phyloP scores from a whole-genome alignment of 2,113 vertebrate species.

The Cynoglossus semilaevis region DNA sequence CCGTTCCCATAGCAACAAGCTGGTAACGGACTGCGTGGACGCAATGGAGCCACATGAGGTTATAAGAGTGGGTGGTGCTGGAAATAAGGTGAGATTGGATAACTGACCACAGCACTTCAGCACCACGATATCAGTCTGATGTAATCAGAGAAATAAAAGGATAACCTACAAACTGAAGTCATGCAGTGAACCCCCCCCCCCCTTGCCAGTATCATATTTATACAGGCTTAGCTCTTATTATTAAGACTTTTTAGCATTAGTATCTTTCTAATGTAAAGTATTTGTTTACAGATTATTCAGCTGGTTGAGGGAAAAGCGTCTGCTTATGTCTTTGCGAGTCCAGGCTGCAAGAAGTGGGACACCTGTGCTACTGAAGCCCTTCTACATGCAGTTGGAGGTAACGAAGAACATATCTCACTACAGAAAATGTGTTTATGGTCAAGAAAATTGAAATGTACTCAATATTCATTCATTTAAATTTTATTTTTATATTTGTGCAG shows the following conservation, averaged over 20 bases:
- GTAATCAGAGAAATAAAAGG: too few relatives aligned
- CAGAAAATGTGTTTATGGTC: background rate
- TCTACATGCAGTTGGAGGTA: conserved; percentile 91
- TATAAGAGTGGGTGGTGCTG: conserved; percentile 91
- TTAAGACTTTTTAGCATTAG: too few relatives aligned
- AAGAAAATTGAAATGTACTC: background rate
- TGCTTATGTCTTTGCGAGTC: conserved; percentile 95
- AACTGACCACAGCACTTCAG: background rate
- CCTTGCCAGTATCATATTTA: too few relatives aligned
- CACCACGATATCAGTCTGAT: too few relatives aligned
- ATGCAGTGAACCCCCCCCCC: too few relatives aligned
- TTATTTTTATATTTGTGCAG: too few relatives aligned
- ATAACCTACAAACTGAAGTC: too few relatives aligned
- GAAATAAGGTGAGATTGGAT: conserved; percentile 86
- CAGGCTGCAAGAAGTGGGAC: conserved; percentile 97
- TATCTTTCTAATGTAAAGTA: background rate
- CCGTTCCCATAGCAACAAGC: conserved; percentile 90
- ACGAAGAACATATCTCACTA: conserved; percentile 17
- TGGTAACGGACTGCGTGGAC: conserved; percentile 85
- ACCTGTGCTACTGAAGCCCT: conserved; percentile 95
- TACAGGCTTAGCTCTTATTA: too few relatives aligned
- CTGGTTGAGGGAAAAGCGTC: conserved; percentile 95
- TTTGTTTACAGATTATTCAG: conserved; percentile 85
- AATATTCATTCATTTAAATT: background rate
- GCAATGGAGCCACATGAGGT: conserved; percentile 90